Conservation (phyloP, 2,113 vertebrate species). For the Apeltes quadracus region DNA sequence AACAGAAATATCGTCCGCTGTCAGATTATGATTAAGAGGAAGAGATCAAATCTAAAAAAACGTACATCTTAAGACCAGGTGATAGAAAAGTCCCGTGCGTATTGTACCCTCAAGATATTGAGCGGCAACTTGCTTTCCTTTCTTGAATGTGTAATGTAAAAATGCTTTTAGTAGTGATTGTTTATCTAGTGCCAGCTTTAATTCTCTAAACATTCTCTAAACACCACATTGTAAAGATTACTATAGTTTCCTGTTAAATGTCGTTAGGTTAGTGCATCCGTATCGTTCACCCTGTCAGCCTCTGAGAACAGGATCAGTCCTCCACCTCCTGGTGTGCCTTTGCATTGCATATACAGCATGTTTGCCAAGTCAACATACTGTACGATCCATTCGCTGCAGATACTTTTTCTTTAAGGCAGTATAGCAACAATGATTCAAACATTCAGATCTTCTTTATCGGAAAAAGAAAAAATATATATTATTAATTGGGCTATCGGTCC, state of each 20-base stretch:
- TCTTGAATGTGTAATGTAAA: conserved; percentile 63
- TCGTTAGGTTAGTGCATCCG: conserved; percentile 32
- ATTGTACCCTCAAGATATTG: conserved; percentile 20
- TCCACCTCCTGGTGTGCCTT: conserved; percentile 78
- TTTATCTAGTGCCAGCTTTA: conserved; percentile 69
- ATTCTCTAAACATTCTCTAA: conserved; percentile 42
- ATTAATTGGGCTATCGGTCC: neutral
- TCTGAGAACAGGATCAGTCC: conserved; percentile 63
- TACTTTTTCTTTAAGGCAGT: neutral
- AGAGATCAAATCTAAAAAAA: conserved; percentile 24
- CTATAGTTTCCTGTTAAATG: conserved; percentile 51
- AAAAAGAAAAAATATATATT: neutral
- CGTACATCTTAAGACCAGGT: conserved; percentile 34
- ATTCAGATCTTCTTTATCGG: conserved; percentile 4
- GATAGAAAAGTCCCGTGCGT: conserved; percentile 23
- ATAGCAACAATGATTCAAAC: neutral
- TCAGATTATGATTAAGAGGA: conserved; percentile 11
- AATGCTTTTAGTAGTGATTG: conserved; percentile 49
- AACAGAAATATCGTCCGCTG: conserved; percentile 4
- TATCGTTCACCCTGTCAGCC: conserved; percentile 13
- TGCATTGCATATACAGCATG: conserved; percentile 62
- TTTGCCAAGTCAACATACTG: conserved; percentile 35
- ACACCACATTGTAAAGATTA: conserved; percentile 51
- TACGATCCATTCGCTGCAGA: conserved; percentile 33
- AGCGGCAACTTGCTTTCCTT: conserved; percentile 16